Evolutionary conservation across 1,140 invertebrate species (phyloP).

Genomic region (Lysiphlebus fabarum): DNA sequence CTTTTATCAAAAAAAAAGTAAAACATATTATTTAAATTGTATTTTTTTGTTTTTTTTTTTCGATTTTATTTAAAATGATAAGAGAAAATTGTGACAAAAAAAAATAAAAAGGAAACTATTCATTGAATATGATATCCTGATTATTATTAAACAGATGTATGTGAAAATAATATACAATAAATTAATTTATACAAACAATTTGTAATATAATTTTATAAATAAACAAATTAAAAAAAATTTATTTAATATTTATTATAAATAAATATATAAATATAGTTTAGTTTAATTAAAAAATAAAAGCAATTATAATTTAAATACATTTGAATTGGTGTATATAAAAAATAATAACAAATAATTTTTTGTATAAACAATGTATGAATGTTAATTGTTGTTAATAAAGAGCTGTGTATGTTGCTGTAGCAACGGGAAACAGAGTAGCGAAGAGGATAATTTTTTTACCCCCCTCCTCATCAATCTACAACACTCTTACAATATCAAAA

Average conservation of each 20-base stretch:
- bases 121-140: constrained; percentile 27
- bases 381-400: constrained; percentile 59
- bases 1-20: too few species aligned
- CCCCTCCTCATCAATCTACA: constrained; percentile 36
- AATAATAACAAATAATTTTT: constrained; percentile 13
- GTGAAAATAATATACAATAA: not conserved
- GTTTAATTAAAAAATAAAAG: too few species aligned
- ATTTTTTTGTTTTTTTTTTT: not conserved
- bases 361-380: constrained; percentile 46
- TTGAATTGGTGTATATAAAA: too few species aligned
- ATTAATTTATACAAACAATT: too few species aligned
- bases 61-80: not conserved
- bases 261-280: too few species aligned
- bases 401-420: constrained; percentile 54
- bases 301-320: too few species aligned
- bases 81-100: not conserved
- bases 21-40: too few species aligned
- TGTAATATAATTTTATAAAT: too few species aligned
- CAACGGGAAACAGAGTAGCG: constrained; percentile 52
- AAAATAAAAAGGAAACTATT: constrained; percentile 7
- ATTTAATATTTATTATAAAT: too few species aligned
- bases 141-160: constrained; percentile 18
- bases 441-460: constrained; percentile 41
- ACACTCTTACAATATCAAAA: constrained; percentile 9
- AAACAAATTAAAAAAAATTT: too few species aligned